Evolutionary conservation across 2,797 vertebrate species (phyloP), one percentile per base, ranked within the genome.

Genomic region (Crypturellus tataupa): DNA sequence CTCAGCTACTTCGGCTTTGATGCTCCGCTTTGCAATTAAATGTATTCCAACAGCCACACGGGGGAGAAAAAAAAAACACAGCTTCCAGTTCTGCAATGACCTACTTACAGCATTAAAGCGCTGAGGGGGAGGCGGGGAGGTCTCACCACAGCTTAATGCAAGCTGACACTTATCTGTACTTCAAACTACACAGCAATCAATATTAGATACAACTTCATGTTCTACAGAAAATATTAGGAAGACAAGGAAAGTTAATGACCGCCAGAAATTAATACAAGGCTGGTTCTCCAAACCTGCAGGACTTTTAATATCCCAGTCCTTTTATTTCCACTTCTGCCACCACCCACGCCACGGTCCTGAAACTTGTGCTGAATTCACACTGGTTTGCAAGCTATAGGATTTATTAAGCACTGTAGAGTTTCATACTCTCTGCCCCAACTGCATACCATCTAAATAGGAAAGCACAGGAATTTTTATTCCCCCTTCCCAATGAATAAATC

Each of bases 31-130:
- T 92, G 89, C 90, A 91, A 96, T 96, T 95, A 93, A 94, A 95
- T 78, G 51, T 91, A 94, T 96, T 95, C 91, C 85, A 96, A 84
- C 87, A 95, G 68, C 82, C 94, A 75, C 95, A 92, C 51, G 84
- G 67, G 92, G 87, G 42, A 93, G 82, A 94, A 51, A 42, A 67
- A 63, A 92, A 86, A 95, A 93, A 93, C 21, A 86, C 77, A 92
- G 94, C 84, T 89, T 95, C 93, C 92, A 96, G 94, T 96, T 97
- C 93, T 97, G 89, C 86, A 78, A 53, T 97, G 97, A 97, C 97
- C 97, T 97, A 97, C 94, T 97, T 97, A 90, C 1, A 0, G 80
- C 84, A 88, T 77, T 89, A 95, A 93, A 92, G 93, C 91, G 72
- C 69, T 6, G 76, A 87, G 88, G 58, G 42, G 95, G 86, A 91